Conservation (phyloP, 2,797 vertebrate genomes). For the Cirrhinus molitorella region DNA sequence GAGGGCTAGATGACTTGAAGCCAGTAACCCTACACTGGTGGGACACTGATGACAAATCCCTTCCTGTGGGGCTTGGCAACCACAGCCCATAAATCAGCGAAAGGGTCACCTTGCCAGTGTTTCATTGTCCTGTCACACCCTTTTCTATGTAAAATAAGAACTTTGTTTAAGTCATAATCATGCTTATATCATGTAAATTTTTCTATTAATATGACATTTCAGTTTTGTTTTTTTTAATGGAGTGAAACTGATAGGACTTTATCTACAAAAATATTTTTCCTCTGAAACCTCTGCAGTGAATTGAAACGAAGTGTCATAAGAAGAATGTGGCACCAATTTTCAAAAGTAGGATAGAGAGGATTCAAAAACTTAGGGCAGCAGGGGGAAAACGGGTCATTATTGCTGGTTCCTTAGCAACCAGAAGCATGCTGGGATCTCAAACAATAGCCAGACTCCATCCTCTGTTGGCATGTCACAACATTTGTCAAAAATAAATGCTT, state of each 20-base stretch:
- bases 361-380: conserved; percentile 56
- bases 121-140: conserved; percentile 76
- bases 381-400: conserved; percentile 64
- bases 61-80: conserved; percentile 81
- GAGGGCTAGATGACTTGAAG: conserved; percentile 78
- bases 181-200: conserved; percentile 57
- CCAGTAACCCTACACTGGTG: conserved; percentile 73
- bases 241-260: background rate
- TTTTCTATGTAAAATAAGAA: conserved; percentile 52
- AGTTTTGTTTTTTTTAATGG: conserved; percentile 8
- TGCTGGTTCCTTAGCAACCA: conserved; percentile 77
- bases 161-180: conserved; percentile 72
- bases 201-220: background rate
- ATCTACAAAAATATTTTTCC: background rate
- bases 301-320: conserved; percentile 32
- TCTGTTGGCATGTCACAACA: conserved; percentile 69
- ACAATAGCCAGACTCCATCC: conserved; percentile 65
- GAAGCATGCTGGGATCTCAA: conserved; percentile 66
- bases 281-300: background rate
- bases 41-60: conserved; percentile 79
- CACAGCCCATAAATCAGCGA: conserved; percentile 76
- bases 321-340: conserved; percentile 64
- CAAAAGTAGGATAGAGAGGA: conserved; percentile 57
- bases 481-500: conserved; percentile 74
- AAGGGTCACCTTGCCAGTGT: conserved; percentile 79